Percentiles rank a stretch among this genome's conserved stretches.
Evolutionary conservation across 2,888 invertebrate species (phyloP).

Genomic region (Dynastes hyllus): DNA sequence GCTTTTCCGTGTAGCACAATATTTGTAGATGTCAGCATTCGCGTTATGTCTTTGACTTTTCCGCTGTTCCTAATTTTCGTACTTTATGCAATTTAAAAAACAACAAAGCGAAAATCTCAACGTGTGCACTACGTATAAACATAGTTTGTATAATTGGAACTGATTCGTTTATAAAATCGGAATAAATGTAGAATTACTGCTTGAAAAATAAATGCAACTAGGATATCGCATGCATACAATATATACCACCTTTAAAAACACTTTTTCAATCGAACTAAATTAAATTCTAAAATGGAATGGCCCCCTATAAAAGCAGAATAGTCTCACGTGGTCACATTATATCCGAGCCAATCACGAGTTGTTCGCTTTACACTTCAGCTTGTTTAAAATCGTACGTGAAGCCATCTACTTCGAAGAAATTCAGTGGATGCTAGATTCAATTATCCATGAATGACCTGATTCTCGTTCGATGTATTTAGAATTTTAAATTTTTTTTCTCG

Average conservation of each 20-base stretch:
- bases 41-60: no score
- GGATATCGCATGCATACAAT: neutral
- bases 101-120: no score
- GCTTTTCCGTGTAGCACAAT: conserved; percentile 3
- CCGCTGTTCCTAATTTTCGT: neutral
- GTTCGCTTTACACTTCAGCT: conserved; percentile 6
- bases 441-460: conserved; percentile 25
- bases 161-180: no score
- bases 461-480: conserved; percentile 23
- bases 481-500: conserved; percentile 28
- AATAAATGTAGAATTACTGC: no score
- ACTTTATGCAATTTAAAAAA: no score
- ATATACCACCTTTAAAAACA: neutral
- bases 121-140: no score
- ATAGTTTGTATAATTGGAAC: no score
- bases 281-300: conserved; percentile 1
- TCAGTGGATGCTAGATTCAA: conserved; percentile 11
- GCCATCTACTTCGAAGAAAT: conserved; percentile 19
- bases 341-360: conserved; percentile 28
- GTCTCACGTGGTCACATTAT: conserved; percentile 16
- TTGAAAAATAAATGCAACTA: neutral
- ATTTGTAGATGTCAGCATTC: neutral
- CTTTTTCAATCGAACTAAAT: conserved; percentile 24
- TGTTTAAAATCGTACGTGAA: conserved; percentile 28
- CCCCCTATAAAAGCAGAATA: conserved; percentile 4